phyloP scores from a whole-genome alignment of 2,113 vertebrate species.

The Mastomys natalensis region DNA sequence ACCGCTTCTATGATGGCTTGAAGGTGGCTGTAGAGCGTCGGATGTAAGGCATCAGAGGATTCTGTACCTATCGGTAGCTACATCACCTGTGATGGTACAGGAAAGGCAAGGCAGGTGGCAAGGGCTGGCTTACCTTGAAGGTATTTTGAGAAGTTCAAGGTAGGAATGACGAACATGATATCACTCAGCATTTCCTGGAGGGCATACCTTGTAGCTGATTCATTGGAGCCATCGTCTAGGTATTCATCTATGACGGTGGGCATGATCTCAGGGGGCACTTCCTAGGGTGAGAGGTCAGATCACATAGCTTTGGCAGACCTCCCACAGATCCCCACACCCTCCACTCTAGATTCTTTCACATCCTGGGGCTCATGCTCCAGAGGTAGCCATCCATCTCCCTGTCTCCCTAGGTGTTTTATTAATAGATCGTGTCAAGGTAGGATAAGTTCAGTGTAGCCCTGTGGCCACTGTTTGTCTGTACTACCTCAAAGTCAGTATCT shows the following conservation, averaged over 20 bases:
- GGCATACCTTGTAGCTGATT: constrained; percentile 80
- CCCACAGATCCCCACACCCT: background rate
- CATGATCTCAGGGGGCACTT: constrained; percentile 62
- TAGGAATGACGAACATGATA: constrained; percentile 80
- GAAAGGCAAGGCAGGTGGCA: background rate
- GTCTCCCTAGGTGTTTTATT: background rate
- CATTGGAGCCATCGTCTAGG: constrained; percentile 83
- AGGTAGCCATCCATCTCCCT: background rate
- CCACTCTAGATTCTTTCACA: background rate
- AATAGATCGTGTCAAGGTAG: background rate
- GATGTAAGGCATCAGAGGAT: background rate
- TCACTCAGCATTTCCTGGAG: constrained; percentile 88
- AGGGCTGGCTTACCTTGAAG: constrained; percentile 87
- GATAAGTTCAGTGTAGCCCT: background rate
- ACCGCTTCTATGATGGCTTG: background rate
- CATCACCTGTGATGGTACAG: background rate
- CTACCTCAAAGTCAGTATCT: background rate
- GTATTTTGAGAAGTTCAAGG: constrained; percentile 83
- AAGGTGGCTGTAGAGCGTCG: background rate
- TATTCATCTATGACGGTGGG: constrained; percentile 84
- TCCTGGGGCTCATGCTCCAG: background rate
- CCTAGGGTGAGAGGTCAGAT: constrained; percentile 27
- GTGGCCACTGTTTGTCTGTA: background rate
- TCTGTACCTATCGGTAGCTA: background rate
- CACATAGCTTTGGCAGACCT: background rate